Base-by-base conservation (phyloP, 2,113 vertebrate species). In the Myanophis thanlyinensis region DNA sequence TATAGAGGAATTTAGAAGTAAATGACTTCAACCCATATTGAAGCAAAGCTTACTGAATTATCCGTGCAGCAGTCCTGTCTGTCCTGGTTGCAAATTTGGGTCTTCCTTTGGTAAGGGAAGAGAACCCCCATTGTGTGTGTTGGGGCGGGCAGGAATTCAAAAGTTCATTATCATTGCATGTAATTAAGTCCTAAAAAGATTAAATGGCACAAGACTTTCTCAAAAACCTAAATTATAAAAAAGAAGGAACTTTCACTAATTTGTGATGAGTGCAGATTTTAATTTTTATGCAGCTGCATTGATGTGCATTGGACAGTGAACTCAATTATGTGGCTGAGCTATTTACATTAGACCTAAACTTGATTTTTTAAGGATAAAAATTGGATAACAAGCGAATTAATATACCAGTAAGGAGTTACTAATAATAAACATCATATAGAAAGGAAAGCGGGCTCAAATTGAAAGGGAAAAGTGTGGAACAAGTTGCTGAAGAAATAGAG, bases 161-260 rank as follows among this genome's bases (percentile, higher is more conserved):
- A 93, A 94, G 91, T 85, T 8, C 8, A 47, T 91, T 90, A 40
- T 59, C 46, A 94, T 53, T 23, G 86, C 53, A 94, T 92, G 59
- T 88, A 35, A 46, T 95, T 85, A 89, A 93, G 15, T 0, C 90
- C 10, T 91, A 80, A 51, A 87, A 87, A 62, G 30, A 27, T 11
- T 87, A 92, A 90, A 90, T n/a, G 47, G 20, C 93, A 94, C n/a
- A 49, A 22, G 27, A 49, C 93, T 91, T 86, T 88, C 80, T 89
- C 80, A 54, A 87, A 1, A 88, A 91, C 51, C 44, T 87, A 22
- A 92, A 27, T 52, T 93, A 47, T 91, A 92, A 91, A 92, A 94
- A 93, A 73, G 27, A 94, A 92, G 92, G 85, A 93, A 93, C 84
- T 93, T 85, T 1, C 62, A 86, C 56, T 95, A 94, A 93, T 95